Evolutionary conservation across 2,888 invertebrate species (phyloP).

Genomic region (Lamellibrachia columna): DNA sequence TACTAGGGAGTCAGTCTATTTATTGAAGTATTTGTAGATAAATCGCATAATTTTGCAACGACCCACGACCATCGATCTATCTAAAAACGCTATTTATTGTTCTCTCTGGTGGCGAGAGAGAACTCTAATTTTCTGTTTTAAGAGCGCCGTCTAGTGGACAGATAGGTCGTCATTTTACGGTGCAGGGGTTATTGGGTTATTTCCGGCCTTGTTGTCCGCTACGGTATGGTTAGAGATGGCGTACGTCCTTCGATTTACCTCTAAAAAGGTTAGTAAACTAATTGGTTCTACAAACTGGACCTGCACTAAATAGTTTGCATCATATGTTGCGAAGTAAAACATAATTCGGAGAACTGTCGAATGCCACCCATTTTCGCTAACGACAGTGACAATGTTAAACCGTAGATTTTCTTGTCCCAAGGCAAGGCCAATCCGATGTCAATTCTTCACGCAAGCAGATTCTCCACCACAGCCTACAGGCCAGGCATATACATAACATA

Average conservation of each 20-base stretch:
- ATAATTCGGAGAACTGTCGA: background rate
- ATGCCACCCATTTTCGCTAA: background rate
- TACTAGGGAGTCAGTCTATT: no score
- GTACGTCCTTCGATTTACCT: conserved; percentile 47
- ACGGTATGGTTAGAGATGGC: conserved; percentile 43
- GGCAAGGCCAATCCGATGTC: background rate
- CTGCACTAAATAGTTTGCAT: background rate
- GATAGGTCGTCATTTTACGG: background rate
- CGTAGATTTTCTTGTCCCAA: background rate
- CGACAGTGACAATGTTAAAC: background rate
- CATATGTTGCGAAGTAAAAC: background rate
- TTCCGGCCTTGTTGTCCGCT: conserved; percentile 9
- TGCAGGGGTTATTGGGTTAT: background rate
- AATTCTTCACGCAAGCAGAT: no score
- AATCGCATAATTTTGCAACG: no score
- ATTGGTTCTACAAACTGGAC: conserved; percentile 19
- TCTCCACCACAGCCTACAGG: no score
- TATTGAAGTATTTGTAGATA: no score
- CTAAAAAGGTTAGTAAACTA: conserved; percentile 46
- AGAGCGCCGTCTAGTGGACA: background rate
- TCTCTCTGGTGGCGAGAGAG: background rate
- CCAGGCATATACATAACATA: no score
- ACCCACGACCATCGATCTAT: background rate
- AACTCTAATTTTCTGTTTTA: background rate
- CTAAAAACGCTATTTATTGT: background rate